A percentile compares a stretch with the other conserved stretches of the same genome.
phyloP scores from a whole-genome alignment of 2,888 invertebrate genomes.

The Hedychridium roseum region DNA sequence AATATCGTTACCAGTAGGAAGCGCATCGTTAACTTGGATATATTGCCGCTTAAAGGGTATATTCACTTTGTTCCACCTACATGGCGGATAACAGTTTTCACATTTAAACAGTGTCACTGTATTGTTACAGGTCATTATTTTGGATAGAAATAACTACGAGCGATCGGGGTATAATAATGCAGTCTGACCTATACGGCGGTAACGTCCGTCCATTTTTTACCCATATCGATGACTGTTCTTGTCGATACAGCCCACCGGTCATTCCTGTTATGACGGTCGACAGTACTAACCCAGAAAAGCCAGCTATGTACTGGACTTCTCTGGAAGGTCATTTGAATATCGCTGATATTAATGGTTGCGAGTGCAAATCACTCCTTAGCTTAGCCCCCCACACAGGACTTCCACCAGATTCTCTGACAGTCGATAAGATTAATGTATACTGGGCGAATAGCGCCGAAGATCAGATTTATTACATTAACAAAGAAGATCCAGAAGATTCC shows the following conservation, averaged over 20 bases:
- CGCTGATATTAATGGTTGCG: constrained; percentile 74
- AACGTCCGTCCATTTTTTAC: constrained; percentile 70
- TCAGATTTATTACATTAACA: constrained; percentile 71
- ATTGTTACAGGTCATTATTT: constrained; percentile 69
- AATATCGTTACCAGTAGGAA: constrained; percentile 68
- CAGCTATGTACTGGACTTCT: constrained; percentile 73
- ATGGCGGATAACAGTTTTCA: too few relatives aligned
- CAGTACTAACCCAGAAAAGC: constrained; percentile 68
- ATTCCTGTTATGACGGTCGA: constrained; percentile 73
- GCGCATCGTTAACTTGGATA: constrained; percentile 74
- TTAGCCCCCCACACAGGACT: constrained; percentile 62
- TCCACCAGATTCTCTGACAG: constrained; percentile 73
- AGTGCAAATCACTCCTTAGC: constrained; percentile 70
- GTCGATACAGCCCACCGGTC: constrained; percentile 71
- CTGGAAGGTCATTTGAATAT: constrained; percentile 70
- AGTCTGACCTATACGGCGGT: constrained; percentile 69
- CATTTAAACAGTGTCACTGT: background rate
- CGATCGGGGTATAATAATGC: constrained; percentile 72
- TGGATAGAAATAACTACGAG: constrained; percentile 78
- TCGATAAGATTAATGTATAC: constrained; percentile 77
- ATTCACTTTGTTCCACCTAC: background rate
- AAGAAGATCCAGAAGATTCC: constrained; percentile 58
- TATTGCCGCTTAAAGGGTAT: constrained; percentile 79
- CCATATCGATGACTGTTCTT: constrained; percentile 68
- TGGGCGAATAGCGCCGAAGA: constrained; percentile 75